These are phyloP conservation scores for Pristionchus entomophagus DNA, from an alignment of 2,888 invertebrate species.

Conservation along the genomic window DNA sequence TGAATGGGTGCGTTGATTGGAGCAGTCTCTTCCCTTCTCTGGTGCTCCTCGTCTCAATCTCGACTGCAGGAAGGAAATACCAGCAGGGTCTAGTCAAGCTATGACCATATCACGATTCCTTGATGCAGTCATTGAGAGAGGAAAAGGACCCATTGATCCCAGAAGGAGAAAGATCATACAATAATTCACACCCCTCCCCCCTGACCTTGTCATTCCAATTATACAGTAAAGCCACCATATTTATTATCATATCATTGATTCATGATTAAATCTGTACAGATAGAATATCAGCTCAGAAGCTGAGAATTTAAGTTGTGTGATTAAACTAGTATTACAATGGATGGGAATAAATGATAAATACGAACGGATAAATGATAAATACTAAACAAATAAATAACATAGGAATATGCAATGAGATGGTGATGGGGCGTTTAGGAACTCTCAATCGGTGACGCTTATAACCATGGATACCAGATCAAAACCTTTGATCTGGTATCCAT, in stretches of 20 bases:
- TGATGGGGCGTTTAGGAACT: too few species aligned
- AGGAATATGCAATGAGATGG: not conserved
- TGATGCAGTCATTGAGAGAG: constrained; percentile 63
- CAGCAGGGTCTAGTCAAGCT: constrained; percentile 91
- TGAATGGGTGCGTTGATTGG: not conserved
- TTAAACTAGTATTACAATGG: not conserved
- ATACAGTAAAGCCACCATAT: too few species aligned
- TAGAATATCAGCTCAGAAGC: not conserved
- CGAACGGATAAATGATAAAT: not conserved
- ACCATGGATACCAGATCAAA: too few species aligned
- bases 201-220: not conserved
- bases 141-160: not conserved
- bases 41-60: constrained; percentile 57
- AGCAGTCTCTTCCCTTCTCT: not conserved
- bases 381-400: not conserved
- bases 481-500: too few species aligned
- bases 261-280: not conserved
- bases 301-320: not conserved
- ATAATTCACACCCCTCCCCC: not conserved
- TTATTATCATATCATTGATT: not conserved
- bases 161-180: constrained; percentile 28
- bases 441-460: too few species aligned
- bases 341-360: not conserved
- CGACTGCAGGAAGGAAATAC: constrained; percentile 65
- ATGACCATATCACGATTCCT: constrained; percentile 85